Conservation (phyloP, 1,140 invertebrate species). For the Metaphire vulgaris region DNA sequence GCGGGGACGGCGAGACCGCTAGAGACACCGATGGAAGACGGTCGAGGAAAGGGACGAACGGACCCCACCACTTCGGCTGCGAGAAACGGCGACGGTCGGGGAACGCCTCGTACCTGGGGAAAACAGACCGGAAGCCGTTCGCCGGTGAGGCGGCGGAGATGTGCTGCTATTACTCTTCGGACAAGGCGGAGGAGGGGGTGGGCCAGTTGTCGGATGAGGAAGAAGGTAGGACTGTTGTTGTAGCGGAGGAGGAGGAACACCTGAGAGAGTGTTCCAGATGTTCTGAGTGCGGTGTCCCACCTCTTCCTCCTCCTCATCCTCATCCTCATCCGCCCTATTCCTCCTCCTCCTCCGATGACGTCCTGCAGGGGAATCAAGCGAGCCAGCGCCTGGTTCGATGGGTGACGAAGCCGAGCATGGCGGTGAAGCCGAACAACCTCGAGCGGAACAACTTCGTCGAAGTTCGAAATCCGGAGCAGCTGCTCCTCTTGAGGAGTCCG, state of each 20-base stretch:
- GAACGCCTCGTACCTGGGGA: too few relatives aligned
- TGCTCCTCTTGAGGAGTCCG: too few relatives aligned
- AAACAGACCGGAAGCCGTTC: too few relatives aligned
- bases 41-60: not conserved
- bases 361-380: not conserved
- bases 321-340: constrained; percentile 3
- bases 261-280: not conserved
- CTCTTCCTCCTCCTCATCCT: not conserved
- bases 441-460: not conserved
- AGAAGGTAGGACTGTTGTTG: not conserved
- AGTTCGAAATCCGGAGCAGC: too few relatives aligned
- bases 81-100: not conserved
- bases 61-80: not conserved
- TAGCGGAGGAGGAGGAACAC: not conserved
- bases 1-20: not conserved
- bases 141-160: too few relatives aligned
- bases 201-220: not conserved
- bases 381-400: not conserved
- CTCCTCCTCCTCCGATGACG: not conserved
- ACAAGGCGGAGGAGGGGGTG: too few relatives aligned
- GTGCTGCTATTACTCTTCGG: too few relatives aligned
- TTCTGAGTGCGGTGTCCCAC: not conserved
- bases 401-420: constrained; percentile 5
- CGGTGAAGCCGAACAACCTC: constrained; percentile 15
- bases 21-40: not conserved